A percentile compares a stretch with the other conserved stretches of the same genome.
phyloP scores from a whole-genome alignment of 2,888 invertebrate genomes.

The Aphidius colemani region DNA sequence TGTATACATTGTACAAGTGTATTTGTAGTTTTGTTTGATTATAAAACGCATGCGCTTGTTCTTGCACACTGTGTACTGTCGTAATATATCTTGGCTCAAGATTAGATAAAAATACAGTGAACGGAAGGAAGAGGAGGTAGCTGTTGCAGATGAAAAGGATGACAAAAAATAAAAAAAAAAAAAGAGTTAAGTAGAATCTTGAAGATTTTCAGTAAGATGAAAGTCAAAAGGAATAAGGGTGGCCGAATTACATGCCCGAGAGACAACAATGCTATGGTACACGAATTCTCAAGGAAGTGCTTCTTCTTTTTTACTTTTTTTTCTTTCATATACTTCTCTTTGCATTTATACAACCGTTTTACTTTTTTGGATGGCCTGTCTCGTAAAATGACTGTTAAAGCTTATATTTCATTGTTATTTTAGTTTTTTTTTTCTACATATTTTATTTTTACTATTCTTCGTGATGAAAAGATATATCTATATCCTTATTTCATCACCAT shows the following conservation, averaged over 20 bases:
- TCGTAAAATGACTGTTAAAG: too few species aligned
- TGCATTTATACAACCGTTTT: background rate
- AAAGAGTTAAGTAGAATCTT: conserved; percentile 20
- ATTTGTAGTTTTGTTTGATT: too few species aligned
- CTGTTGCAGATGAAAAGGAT: too few species aligned
- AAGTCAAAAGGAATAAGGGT: conserved; percentile 1
- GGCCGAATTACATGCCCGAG: conserved; percentile 28
- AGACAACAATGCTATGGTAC: conserved; percentile 30
- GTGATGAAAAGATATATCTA: too few species aligned
- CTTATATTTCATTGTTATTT: background rate
- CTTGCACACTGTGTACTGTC: too few species aligned
- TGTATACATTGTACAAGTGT: too few species aligned
- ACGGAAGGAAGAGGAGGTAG: background rate
- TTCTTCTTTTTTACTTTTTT: background rate
- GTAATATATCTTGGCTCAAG: too few species aligned
- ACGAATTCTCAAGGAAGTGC: conserved; percentile 9
- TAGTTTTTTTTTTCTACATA: background rate
- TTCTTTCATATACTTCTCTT: background rate
- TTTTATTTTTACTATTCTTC: too few species aligned
- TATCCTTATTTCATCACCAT: too few species aligned
- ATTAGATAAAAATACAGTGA: too few species aligned
- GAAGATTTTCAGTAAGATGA: background rate
- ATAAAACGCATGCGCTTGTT: too few species aligned
- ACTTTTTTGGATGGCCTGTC: too few species aligned
- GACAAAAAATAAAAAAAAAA: background rate